phyloP scores from a whole-genome alignment of 1,140 invertebrate species.

The Vanessa tameamea region DNA sequence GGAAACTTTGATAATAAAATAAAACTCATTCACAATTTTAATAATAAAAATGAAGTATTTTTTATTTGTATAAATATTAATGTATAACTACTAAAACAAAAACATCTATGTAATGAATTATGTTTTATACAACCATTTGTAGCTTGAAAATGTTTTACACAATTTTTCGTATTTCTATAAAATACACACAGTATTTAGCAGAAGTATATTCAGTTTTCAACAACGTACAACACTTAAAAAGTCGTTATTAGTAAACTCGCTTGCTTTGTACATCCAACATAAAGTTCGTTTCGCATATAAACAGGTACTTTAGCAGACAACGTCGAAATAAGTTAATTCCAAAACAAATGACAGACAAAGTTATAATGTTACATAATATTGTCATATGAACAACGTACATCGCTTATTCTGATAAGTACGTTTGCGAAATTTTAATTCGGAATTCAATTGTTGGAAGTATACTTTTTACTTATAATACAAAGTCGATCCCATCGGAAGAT shows the following conservation, averaged over 20 bases:
- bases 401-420: not conserved
- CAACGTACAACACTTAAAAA: not conserved
- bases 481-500: too few species aligned
- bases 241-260: not conserved
- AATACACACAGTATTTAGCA: too few species aligned
- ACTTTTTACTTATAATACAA: too few species aligned
- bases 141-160: too few species aligned
- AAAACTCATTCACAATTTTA: too few species aligned
- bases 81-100: too few species aligned
- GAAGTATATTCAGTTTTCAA: not conserved
- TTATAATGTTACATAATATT: not conserved
- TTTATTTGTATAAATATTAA: too few species aligned
- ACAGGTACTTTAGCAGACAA: conserved; percentile 3
- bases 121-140: too few species aligned
- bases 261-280: not conserved
- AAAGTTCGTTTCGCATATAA: conserved; percentile 7
- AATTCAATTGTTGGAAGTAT: not conserved
- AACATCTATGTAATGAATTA: too few species aligned
- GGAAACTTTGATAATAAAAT: too few species aligned
- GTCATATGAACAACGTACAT: not conserved
- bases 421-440: not conserved
- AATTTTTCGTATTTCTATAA: too few species aligned
- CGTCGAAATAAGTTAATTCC: not conserved
- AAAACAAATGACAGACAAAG: not conserved
- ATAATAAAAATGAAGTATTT: too few species aligned